Conservation (phyloP, 2,888 invertebrate species). For the Idaea aversata region DNA sequence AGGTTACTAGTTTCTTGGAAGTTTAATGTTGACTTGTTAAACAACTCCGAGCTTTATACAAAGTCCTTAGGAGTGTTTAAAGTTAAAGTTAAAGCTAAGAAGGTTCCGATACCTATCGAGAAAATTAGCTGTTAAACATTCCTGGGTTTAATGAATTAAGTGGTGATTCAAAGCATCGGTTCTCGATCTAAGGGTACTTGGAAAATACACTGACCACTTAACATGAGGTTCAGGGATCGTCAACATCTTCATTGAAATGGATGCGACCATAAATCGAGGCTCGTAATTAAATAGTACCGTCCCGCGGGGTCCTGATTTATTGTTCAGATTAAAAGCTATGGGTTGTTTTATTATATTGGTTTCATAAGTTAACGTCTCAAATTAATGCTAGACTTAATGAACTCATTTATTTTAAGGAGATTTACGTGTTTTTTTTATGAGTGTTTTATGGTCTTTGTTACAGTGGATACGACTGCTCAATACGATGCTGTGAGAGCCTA, state of each 20-base stretch:
- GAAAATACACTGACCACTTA: conserved; percentile 25
- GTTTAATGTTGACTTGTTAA: no score
- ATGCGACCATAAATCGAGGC: background rate
- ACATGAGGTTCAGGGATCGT: conserved; percentile 14
- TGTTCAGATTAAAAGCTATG: conserved; percentile 1
- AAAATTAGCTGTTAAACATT: conserved; percentile 19
- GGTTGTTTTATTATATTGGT: background rate
- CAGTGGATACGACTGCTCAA: conserved; percentile 88
- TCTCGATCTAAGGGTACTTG: conserved; percentile 15
- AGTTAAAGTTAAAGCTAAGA: conserved; percentile 3
- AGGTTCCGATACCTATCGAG: background rate
- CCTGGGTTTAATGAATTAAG: conserved; percentile 20
- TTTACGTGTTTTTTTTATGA: background rate
- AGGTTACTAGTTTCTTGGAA: no score
- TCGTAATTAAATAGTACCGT: conserved; percentile 9
- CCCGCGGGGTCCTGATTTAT: background rate
- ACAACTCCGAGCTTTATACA: background rate
- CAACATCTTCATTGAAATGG: conserved; percentile 1
- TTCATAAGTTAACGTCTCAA: background rate
- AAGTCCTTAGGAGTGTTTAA: background rate
- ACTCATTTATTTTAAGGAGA: background rate
- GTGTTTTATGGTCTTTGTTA: conserved; percentile 45
- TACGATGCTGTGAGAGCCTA: conserved; percentile 89
- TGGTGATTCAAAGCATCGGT: conserved; percentile 16
- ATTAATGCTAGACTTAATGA: background rate